Evolutionary conservation across 2,888 invertebrate genomes (phyloP), one percentile per base, ranked within the genome.

Genomic region (Plagodis dolabraria): DNA sequence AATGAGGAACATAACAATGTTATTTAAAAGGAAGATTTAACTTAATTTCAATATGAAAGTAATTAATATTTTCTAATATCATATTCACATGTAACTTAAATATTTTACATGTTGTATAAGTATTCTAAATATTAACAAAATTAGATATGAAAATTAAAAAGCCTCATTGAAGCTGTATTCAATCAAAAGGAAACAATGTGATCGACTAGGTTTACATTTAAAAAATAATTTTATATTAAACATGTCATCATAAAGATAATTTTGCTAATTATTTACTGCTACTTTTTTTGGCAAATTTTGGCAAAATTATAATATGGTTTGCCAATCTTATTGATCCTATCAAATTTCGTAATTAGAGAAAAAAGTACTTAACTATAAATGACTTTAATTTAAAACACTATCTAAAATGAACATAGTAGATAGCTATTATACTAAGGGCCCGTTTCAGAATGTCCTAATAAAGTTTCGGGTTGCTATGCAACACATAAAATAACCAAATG

Each of bases 221-320:
- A 22, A 52, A 76, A 74, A 76, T 82, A 83, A 78, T 72, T 71
- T 82, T 80, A 80, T 79, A 22, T 22, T 22, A 80, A 78, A 81
- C 80, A 79, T 68, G 66, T 44, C 53, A 77, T 82, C 71, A 73
- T 75, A 69, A 75, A 80, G 80, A 77, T 76, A 75, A 77, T 60
- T 75, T 79, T 71, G 75, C 77, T 82, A 85, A 44, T 67, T 70
- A 69, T 77, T 77, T 81, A 87, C 66, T 72, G 69, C 77, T 74
- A 64, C 59, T 70, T 74, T 72, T n/a, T 92, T 92, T 92, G 91
- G 91, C 91, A 89, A 87, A 85, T 86, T 89, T 91, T 92, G 89
- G 89, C 89, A 76, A 88, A 86, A 87, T 77, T 72, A 87, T 80
- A 82, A 77, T 22, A 72, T 79, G 42, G 43, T 49, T 50, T 69